Evolutionary conservation across 2,113 vertebrate genomes (phyloP).

Genomic region (Aspiorhynchus laticeps): DNA sequence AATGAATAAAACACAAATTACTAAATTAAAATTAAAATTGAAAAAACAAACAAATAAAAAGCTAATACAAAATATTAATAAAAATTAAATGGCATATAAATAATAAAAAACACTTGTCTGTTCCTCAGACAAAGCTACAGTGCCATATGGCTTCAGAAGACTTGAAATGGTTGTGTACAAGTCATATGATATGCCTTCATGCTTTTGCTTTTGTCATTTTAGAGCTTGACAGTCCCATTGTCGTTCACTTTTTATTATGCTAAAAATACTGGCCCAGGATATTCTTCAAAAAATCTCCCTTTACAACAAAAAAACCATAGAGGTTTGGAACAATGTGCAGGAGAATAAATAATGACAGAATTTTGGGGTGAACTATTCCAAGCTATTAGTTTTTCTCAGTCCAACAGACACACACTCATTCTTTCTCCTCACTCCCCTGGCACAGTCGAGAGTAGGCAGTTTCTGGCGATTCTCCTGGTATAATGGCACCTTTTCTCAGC

Average conservation of each 20-base stretch:
- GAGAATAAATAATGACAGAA: neutral
- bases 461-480: slow-evolving; percentile 33
- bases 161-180: neutral
- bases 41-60: neutral
- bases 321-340: neutral
- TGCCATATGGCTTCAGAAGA: neutral
- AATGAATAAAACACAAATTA: neutral
- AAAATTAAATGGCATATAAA: neutral
- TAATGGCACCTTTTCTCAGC: slow-evolving; percentile 18
- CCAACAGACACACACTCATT: neutral
- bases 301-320: neutral
- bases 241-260: neutral
- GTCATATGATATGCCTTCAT: neutral
- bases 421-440: slow-evolving; percentile 14
- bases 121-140: neutral
- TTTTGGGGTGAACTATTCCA: neutral
- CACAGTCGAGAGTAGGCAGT: neutral
- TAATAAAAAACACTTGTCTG: neutral
- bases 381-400: neutral
- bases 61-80: neutral
- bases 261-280: neutral
- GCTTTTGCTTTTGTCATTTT: neutral
- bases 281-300: neutral
- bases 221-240: neutral
- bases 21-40: neutral